Conservation (phyloP, 2,113 vertebrate species). For the Bubo scandiacus region DNA sequence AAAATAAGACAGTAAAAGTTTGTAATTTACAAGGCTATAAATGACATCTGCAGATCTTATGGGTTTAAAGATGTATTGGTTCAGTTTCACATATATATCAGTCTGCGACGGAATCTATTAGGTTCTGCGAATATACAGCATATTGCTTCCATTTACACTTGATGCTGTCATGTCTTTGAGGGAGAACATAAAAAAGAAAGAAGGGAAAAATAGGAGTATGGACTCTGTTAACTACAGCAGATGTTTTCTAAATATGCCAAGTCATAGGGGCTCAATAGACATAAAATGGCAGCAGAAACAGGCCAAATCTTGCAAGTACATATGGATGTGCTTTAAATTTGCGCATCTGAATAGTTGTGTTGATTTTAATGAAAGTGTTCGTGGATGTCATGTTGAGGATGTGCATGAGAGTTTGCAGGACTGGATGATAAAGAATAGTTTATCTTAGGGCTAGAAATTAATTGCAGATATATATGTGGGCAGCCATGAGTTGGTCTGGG, state of each 20-base stretch:
- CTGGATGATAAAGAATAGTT: neutral
- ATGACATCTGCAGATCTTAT: slow-evolving; percentile 56
- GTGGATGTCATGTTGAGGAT: neutral
- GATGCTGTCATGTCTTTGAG: neutral
- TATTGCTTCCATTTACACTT: slow-evolving; percentile 33
- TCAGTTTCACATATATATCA: slow-evolving; percentile 17
- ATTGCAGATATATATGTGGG: neutral
- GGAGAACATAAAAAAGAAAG: slow-evolving; percentile 28
- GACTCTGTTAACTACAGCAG: slow-evolving; percentile 33
- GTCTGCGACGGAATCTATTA: slow-evolving; percentile 24
- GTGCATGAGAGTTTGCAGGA: neutral
- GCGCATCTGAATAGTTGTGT: neutral
- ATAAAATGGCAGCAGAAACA: neutral
- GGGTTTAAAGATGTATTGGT: slow-evolving; percentile 41
- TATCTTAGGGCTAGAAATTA: neutral
- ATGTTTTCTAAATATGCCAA: slow-evolving; percentile 35
- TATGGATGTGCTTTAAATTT: neutral
- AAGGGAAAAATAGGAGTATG: neutral
- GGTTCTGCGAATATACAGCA: neutral
- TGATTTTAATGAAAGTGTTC: neutral
- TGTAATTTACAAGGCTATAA: slow-evolving; percentile 65
- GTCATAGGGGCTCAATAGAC: neutral
- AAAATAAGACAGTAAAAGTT: slow-evolving; percentile 61
- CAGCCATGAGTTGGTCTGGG: neutral
- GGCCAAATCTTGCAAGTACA: neutral